Base-by-base conservation (phyloP, 2,113 vertebrate species). In the Syrmaticus mikado region DNA sequence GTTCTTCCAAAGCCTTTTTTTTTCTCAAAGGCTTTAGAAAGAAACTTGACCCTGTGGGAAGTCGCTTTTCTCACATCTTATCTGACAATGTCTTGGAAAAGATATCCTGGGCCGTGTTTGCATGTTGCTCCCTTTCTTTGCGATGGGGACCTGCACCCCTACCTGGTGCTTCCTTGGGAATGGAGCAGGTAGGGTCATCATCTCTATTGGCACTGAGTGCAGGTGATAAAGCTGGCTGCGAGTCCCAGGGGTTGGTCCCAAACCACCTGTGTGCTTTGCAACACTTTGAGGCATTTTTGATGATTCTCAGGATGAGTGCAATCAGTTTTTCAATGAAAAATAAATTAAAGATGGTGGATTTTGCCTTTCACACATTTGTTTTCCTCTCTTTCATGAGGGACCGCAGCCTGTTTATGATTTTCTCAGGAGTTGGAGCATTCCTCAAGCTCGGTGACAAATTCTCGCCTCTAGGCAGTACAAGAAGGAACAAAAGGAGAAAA, bases 301-400 rank as follows among this genome's bases (percentile, higher is more conserved):
- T 92, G 74, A 78, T 94, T 68, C 87, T 85, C 1, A 87, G 86
- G 57, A 88, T 53, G 94, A 72, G 52, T 20, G 84, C 91, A 96
- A 94, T 95, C 95, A 96, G 91, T 53, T 95, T 89, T 82, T 84
- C 77, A 81, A 10, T 27, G 86, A 43, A 88, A 96, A 92, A 94
- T 91, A 93, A 91, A 93, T 92, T 94, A 96, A 65, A 89, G 89
- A 82, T 48, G 24, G 84, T 87, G 91, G 93, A 45, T 94, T 96
- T 93, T 93, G 68, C 92, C 72, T 43, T 34, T 40, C 82, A 82
- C 94, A 43, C 64, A 14, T 95, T 96, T 95, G 87, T 96, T 95
- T 95, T 89, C 67, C 60, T 79, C 0, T 1, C 93, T 92, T 95
- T 94, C 90, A 90, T 93, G 82, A 64, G 90, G 92, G 75, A 77